Percentiles rank a stretch among this genome's conserved stretches.
Evolutionary conservation across 2,113 vertebrate genomes (phyloP).

Genomic region (Ploceus nigricollis): DNA sequence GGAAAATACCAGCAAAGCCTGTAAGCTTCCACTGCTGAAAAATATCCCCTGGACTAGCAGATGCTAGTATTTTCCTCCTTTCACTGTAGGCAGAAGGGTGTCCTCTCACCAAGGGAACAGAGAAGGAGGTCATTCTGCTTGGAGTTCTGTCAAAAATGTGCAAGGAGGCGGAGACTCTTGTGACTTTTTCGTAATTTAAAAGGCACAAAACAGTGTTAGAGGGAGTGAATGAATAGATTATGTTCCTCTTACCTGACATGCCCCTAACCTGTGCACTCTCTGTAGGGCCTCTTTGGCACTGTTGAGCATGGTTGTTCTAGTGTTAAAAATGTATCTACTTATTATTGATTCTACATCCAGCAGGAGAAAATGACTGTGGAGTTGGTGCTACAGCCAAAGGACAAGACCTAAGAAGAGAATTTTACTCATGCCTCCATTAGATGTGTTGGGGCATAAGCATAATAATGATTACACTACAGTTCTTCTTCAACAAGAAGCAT

Average conservation of each 20-base stretch:
- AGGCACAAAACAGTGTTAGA: background rate
- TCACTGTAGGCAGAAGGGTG: background rate
- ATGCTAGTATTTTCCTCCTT: conserved; percentile 27
- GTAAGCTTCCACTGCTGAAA: background rate
- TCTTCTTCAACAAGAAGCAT: background rate
- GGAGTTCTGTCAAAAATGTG: background rate
- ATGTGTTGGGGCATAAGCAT: background rate
- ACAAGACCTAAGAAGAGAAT: background rate
- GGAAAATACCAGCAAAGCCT: conserved; percentile 48
- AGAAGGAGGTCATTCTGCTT: conserved; percentile 15
- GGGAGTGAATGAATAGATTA: background rate
- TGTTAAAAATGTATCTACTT: background rate
- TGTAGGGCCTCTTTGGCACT: background rate
- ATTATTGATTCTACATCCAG: background rate
- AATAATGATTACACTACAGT: background rate
- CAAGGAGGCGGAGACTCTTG: background rate
- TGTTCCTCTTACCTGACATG: background rate
- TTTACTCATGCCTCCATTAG: background rate
- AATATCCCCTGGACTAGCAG: background rate
- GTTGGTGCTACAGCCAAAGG: background rate
- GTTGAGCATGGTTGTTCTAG: background rate
- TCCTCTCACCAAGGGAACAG: conserved; percentile 9
- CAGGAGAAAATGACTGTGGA: background rate
- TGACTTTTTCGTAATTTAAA: conserved; percentile 1
- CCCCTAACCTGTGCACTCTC: background rate